Conservation (phyloP, 2,113 vertebrate species). For the Nyctereutes procyonoides region DNA sequence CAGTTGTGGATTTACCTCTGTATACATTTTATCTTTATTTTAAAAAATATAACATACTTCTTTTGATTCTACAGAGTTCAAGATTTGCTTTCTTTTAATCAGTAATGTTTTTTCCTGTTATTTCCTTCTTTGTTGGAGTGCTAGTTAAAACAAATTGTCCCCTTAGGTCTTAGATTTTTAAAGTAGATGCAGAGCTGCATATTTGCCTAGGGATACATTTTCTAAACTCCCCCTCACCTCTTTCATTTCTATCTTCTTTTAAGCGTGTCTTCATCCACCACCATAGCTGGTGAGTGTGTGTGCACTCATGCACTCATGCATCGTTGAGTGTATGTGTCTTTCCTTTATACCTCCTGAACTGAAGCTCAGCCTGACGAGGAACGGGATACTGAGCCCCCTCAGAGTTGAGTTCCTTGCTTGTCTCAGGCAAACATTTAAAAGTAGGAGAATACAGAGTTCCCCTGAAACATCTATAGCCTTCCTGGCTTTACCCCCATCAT, state of each 20-base stretch:
- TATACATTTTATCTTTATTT: background rate
- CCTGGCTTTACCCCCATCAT: background rate
- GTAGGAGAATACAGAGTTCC: background rate
- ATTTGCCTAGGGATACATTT: background rate
- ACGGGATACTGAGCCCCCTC: background rate
- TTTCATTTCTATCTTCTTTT: background rate
- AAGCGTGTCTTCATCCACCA: background rate
- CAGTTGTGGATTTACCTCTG: background rate
- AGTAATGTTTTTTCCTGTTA: background rate
- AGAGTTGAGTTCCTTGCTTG: background rate
- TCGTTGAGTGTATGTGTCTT: background rate
- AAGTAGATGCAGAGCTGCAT: background rate
- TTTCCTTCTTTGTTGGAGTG: background rate
- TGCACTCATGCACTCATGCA: too few relatives aligned
- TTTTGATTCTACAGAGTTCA: background rate
- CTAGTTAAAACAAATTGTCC: background rate
- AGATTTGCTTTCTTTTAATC: background rate
- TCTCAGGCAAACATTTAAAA: background rate
- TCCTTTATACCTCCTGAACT: background rate
- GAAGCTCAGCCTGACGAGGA: background rate
- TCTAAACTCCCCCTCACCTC: background rate
- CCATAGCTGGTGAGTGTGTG: fast-evolving
- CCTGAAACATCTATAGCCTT: background rate
- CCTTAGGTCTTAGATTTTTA: background rate
- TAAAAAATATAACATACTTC: background rate